Conservation (phyloP, 2,888 invertebrate species). For the Oxystoma pomonae region DNA sequence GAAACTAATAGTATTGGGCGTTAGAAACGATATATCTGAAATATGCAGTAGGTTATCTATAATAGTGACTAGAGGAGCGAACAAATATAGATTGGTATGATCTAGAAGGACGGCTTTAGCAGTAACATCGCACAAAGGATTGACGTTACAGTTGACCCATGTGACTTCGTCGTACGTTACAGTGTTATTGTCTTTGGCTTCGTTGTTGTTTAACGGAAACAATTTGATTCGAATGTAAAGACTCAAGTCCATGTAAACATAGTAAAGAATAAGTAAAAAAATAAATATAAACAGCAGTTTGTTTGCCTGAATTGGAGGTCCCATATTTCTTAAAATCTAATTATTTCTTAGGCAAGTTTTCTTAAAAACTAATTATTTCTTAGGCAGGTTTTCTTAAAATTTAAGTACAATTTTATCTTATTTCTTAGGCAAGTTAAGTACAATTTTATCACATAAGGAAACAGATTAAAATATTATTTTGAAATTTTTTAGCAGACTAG, state of each 20-base stretch:
- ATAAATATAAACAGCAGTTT: conserved; percentile 61
- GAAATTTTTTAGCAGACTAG: too few relatives aligned
- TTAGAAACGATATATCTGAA: conserved; percentile 53
- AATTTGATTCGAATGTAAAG: conserved; percentile 67
- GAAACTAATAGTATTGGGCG: conserved; percentile 80
- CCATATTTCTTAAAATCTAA: conserved; percentile 67
- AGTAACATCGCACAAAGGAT: conserved; percentile 75
- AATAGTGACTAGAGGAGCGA: conserved; percentile 73
- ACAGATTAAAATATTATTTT: too few relatives aligned
- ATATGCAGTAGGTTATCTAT: conserved; percentile 59
- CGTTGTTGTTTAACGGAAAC: conserved; percentile 58
- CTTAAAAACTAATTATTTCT: too few relatives aligned
- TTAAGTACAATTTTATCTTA: too few relatives aligned
- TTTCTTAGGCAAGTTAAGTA: too few relatives aligned
- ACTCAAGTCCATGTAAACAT: conserved; percentile 68
- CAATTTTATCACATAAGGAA: too few relatives aligned
- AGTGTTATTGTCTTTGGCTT: conserved; percentile 33
- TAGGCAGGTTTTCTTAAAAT: too few relatives aligned
- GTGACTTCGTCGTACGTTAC: conserved; percentile 52
- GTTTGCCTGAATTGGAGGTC: conserved; percentile 69
- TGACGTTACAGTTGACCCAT: conserved; percentile 66
- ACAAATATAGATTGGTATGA: conserved; percentile 78
- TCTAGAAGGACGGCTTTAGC: conserved; percentile 80
- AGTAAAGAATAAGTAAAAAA: conserved; percentile 57
- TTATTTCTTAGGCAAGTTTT: too few relatives aligned